A percentile compares a stretch with the other conserved stretches of the same genome.
Evolutionary conservation across 2,888 invertebrate genomes (phyloP).

Genomic region (Colletes collaris): DNA sequence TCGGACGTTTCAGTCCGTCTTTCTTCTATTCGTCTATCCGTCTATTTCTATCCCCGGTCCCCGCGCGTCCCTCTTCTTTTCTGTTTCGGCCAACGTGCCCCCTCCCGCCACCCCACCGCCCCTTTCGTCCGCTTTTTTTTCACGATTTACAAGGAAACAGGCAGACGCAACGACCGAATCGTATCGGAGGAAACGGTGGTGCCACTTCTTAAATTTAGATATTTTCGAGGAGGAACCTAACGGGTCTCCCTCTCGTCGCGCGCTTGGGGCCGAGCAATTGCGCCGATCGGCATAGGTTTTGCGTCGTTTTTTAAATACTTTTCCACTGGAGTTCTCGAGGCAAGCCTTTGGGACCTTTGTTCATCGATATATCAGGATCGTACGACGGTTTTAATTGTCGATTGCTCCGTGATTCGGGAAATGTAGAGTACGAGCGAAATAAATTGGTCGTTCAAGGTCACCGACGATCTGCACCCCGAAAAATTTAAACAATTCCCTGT

Average conservation of each 20-base stretch:
- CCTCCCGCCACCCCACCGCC: neutral
- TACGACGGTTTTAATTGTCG: neutral
- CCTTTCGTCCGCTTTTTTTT: slow-evolving; percentile 22
- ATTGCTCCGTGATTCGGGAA: too few species aligned
- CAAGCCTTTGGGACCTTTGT: too few species aligned
- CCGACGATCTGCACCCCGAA: too few species aligned
- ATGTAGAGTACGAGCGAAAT: too few species aligned
- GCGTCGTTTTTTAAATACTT: neutral
- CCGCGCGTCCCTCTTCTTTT: neutral
- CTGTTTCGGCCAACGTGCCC: slow-evolving; percentile 1
- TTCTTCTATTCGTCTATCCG: slow-evolving; percentile 39
- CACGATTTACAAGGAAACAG: slow-evolving; percentile 59
- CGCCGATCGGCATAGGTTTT: slow-evolving; percentile 5
- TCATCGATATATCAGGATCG: too few species aligned
- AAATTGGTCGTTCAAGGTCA: too few species aligned
- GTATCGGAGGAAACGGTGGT: slow-evolving; percentile 62
- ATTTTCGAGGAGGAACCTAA: slow-evolving; percentile 63
- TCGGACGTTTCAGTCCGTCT: slow-evolving; percentile 1
- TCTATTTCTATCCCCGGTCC: slow-evolving; percentile 49
- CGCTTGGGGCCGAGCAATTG: too few species aligned
- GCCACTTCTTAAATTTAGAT: slow-evolving; percentile 78
- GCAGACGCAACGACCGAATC: slow-evolving; percentile 56
- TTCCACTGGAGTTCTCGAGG: too few species aligned
- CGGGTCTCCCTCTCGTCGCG: slow-evolving; percentile 12
- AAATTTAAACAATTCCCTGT: too few species aligned